Conservation (phyloP, 1,140 invertebrate genomes). For the Trissolcus basalis region DNA sequence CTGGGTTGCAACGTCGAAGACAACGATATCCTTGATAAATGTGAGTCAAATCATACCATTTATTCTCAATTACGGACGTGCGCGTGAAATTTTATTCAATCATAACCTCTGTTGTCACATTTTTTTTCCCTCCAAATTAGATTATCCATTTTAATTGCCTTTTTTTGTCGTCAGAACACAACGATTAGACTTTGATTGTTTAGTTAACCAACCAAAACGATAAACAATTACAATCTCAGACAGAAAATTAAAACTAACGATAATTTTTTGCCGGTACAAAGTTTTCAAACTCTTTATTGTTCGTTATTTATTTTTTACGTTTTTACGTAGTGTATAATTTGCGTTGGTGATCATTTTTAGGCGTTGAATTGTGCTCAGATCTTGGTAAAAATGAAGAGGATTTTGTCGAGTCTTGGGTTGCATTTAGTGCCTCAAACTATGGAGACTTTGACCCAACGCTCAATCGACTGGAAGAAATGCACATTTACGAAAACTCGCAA, state of each 20-base stretch:
- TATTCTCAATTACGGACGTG: not conserved
- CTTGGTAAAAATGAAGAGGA: conserved; percentile 66
- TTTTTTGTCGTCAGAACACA: no score
- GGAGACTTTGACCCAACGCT: conserved; percentile 64
- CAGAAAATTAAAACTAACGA: no score
- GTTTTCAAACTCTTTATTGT: not conserved
- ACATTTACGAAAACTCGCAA: conserved; percentile 37
- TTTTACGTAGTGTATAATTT: not conserved
- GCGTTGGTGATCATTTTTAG: conserved; percentile 50
- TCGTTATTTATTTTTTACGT: not conserved
- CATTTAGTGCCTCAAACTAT: conserved; percentile 63
- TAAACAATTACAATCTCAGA: no score
- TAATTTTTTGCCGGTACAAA: no score
- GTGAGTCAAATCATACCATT: conserved; percentile 57
- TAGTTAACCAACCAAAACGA: no score
- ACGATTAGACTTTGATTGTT: no score
- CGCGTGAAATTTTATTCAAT: not conserved
- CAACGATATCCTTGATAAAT: conserved; percentile 63
- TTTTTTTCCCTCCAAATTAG: no score
- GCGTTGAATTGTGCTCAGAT: conserved; percentile 68
- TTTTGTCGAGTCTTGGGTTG: conserved; percentile 72
- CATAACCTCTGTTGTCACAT: not conserved
- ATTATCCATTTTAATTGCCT: no score
- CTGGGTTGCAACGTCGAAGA: conserved; percentile 59
- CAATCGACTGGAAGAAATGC: conserved; percentile 64